These are phyloP conservation scores for Lagorchestes hirsutus DNA, from an alignment of 2,797 vertebrate genomes.

Conservation along the genomic window DNA sequence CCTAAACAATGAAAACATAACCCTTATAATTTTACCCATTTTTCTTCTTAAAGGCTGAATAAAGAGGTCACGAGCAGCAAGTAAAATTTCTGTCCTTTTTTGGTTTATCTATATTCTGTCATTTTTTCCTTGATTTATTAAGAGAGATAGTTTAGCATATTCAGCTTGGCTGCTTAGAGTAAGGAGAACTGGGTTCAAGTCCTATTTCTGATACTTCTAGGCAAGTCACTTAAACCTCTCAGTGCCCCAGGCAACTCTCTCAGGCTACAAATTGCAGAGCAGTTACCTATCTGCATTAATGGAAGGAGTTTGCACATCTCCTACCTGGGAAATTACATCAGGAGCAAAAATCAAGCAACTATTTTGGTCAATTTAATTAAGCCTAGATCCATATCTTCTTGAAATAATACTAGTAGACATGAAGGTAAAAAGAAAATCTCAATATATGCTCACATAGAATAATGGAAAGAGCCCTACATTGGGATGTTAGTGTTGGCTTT, in stretches of 20 bases:
- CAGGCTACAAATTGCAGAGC: not conserved
- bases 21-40: conserved; percentile 3
- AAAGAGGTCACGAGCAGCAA: conserved; percentile 15
- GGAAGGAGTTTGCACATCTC: not conserved
- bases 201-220: not conserved
- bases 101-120: not conserved
- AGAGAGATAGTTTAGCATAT: not conserved
- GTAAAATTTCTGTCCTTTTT: conserved; percentile 19
- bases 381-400: not conserved
- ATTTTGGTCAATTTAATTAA: not conserved
- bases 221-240: not conserved
- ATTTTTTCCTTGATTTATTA: not conserved
- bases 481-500: no score
- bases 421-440: no score
- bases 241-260: not conserved
- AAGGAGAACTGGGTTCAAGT: not conserved
- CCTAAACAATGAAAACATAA: not conserved
- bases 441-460: no score
- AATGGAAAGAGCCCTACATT: no score
- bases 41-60: conserved; percentile 20
- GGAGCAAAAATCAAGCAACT: not conserved
- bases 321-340: not conserved
- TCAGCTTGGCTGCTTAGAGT: not conserved
- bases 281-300: not conserved
- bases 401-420: not conserved